A percentile compares a stretch with the other conserved stretches of the same genome.
Evolutionary conservation across 2,113 vertebrate genomes (phyloP).

Genomic region (Prietella phreatophila): DNA sequence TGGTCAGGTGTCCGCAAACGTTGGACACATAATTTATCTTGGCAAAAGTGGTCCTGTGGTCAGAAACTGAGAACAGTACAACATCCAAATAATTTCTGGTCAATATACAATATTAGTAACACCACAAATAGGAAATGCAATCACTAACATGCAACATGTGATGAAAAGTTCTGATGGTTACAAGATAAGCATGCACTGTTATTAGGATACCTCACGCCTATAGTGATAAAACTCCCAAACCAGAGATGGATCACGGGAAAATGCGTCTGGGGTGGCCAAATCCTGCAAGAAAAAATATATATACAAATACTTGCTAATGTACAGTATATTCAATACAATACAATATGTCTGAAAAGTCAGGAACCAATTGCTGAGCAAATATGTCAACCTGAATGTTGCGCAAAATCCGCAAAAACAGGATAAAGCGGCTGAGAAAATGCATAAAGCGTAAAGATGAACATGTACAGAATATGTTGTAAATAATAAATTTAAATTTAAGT

Average conservation of each 20-base stretch:
- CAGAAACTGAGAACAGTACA: neutral
- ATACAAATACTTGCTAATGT: neutral
- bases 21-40: neutral
- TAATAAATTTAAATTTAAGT: neutral
- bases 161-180: neutral
- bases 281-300: slow-evolving; percentile 64
- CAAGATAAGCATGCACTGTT: neutral
- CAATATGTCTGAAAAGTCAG: neutral
- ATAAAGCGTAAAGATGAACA: neutral
- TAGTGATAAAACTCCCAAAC: slow-evolving; percentile 99
- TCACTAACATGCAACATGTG: neutral
- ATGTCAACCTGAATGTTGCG: neutral
- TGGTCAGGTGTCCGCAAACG: neutral
- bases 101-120: neutral
- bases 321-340: neutral
- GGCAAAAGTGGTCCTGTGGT: neutral
- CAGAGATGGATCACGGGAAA: slow-evolving; percentile 84
- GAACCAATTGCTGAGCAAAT: neutral
- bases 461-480: neutral
- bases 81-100: neutral
- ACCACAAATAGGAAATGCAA: neutral
- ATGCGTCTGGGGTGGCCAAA: slow-evolving; percentile 85
- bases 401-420: neutral
- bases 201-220: slow-evolving; percentile 75
- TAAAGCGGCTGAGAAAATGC: neutral